These are phyloP conservation scores for Sciurus carolinensis DNA, from an alignment of 2,797 vertebrate genomes.

Conservation along the genomic window DNA sequence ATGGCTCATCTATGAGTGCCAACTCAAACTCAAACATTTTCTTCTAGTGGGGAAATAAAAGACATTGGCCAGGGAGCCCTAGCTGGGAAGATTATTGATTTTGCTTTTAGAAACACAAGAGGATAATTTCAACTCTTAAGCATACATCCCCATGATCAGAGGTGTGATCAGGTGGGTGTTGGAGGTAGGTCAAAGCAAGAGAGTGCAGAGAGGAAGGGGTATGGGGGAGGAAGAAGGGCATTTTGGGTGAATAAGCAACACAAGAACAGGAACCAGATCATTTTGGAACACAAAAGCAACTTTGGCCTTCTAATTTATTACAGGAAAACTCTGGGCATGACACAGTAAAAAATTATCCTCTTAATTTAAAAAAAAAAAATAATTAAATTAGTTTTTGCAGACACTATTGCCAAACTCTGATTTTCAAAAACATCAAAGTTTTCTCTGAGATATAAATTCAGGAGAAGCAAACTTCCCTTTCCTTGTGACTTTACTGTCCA, in stretches of 20 bases:
- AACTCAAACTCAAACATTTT: neutral
- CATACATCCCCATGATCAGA: neutral
- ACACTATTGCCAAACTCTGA: neutral
- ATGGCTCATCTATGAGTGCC: neutral
- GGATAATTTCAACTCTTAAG: neutral
- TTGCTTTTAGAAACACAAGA: constrained; percentile 11
- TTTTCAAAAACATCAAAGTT: neutral
- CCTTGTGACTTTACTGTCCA: neutral
- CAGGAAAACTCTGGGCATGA: neutral
- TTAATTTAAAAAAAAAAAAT: neutral
- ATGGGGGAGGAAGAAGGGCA: accelerated
- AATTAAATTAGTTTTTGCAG: constrained; percentile 35
- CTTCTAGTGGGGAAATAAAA: constrained; percentile 23
- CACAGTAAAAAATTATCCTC: neutral
- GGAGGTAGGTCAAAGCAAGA: neutral
- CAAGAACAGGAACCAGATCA: neutral
- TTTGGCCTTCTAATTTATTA: neutral
- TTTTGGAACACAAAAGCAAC: neutral
- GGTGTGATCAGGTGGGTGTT: neutral
- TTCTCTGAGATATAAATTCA: neutral
- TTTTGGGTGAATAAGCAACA: neutral
- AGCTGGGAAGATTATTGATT: neutral
- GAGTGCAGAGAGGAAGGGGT: neutral
- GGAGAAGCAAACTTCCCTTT: neutral
- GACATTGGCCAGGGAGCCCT: neutral